Base-by-base conservation (phyloP, 2,797 vertebrate genomes). In the Sebastes matsubarae region DNA sequence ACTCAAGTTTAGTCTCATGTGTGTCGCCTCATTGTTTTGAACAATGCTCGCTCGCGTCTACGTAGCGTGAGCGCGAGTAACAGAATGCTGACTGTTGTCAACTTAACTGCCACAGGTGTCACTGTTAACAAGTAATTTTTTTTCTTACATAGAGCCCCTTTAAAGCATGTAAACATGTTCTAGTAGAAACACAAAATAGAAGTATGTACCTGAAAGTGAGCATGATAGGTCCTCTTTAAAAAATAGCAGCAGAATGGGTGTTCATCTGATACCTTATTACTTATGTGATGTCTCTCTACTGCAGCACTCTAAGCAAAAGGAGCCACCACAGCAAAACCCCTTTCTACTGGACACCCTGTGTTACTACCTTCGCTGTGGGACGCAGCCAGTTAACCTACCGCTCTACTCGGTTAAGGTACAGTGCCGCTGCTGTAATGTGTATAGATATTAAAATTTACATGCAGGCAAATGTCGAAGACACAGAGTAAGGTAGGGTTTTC, bases 321-420 rank as follows among this genome's bases (percentile, higher is more conserved):
- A 83, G 77, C 82, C 95, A 18, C 81, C 79, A 1, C 83, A 93
- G 1, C 92, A 95, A 2, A 94, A 95, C 79, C 93, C 91, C 20
- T 97, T 97, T 93, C 95, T 97, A 61, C 80, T 96, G 3, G 97
- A 98, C 4, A 95, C 95, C 72, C 96, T 97, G 30, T 95, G 96
- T 4, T 97, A 97, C 90, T 98, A 98, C 11, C 88, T 96, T 1
- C 96, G 96, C 72, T 96, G 96, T 93, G 97, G 95, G 65, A 87
- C 82, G 32, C 96, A 96, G 83, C 96, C 96, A 0, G 82, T 98
- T 77, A 92, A 94, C 81, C 96, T 98, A 82, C 96, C 96, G 58
- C 80, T 98, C 67, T 97, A 97, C 24, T 82, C 85, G 0, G 95
- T 96, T 34, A 97, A 97, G 96, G 97, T 98, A 76, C 42, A 77